Conservation (phyloP, 2,888 invertebrate species). For the Lasioglossum calceatum region DNA sequence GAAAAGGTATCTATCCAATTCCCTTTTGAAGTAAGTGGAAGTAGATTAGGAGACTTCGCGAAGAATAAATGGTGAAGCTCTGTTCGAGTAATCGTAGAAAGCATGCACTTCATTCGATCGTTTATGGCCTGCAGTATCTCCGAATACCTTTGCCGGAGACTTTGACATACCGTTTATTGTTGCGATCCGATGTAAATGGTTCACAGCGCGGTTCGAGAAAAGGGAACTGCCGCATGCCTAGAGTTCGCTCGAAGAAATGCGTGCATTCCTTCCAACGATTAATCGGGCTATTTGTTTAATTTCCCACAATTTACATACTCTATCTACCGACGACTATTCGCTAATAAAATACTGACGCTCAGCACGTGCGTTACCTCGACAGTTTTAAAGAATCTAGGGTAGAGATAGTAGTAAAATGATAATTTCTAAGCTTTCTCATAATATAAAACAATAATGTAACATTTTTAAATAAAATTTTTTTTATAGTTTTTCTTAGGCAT, state of each 20-base stretch:
- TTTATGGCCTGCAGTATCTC: background rate
- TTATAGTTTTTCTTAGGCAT: background rate
- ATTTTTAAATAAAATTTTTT: background rate
- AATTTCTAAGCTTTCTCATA: background rate
- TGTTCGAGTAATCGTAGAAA: background rate
- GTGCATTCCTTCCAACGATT: constrained; percentile 15
- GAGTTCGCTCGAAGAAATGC: constrained; percentile 15
- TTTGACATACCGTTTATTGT: constrained; percentile 3
- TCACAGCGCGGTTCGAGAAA: constrained; percentile 1
- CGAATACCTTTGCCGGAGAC: background rate
- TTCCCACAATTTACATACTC: background rate
- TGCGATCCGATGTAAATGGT: constrained; percentile 20
- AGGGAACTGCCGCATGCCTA: constrained; percentile 6
- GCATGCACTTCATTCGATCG: background rate
- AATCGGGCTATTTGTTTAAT: constrained; percentile 6
- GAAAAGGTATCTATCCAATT: background rate
- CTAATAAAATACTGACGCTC: background rate
- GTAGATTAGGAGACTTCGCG: background rate
- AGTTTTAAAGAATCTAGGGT: background rate
- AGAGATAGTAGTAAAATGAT: background rate
- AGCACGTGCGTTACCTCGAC: too few species aligned
- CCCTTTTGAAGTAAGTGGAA: background rate
- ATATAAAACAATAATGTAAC: background rate
- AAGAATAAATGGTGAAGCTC: background rate
- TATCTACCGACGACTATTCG: background rate